Evolutionary conservation across 2,888 invertebrate genomes (phyloP).

Genomic region (Erannis defoliaria): DNA sequence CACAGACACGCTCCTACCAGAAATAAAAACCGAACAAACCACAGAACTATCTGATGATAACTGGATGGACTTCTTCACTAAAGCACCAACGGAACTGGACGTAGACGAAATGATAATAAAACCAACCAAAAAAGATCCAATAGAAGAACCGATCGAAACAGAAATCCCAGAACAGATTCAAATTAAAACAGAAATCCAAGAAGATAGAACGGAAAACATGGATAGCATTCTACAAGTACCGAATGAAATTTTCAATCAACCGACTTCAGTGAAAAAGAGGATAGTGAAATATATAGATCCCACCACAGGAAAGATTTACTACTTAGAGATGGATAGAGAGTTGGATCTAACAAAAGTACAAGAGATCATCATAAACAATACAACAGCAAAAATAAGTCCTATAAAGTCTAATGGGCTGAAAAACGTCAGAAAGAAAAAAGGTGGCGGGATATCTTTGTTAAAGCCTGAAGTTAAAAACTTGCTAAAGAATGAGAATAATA

Average conservation of each 20-base stretch:
- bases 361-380: constrained; percentile 76
- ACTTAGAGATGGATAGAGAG: constrained; percentile 76
- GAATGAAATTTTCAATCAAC: constrained; percentile 58
- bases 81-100: constrained; percentile 68
- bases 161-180: constrained; percentile 3
- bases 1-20: constrained; percentile 33
- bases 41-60: constrained; percentile 40
- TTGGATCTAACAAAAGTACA: constrained; percentile 75
- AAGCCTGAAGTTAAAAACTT: constrained; percentile 71
- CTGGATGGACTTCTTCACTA: constrained; percentile 78
- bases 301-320: constrained; percentile 76
- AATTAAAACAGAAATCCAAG: constrained; percentile 1
- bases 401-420: constrained; percentile 72
- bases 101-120: constrained; percentile 80
- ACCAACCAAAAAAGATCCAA: constrained; percentile 57
- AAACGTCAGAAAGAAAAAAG: constrained; percentile 61
- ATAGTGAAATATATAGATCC: constrained; percentile 81
- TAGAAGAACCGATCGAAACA: constrained; percentile 33
- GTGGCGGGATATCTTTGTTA: constrained; percentile 59
- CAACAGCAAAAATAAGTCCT: constrained; percentile 71
- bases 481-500: constrained; percentile 56
- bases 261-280: constrained; percentile 63
- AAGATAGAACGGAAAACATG: neutral
- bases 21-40: constrained; percentile 33
- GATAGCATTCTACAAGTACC: constrained; percentile 51